These are phyloP conservation scores for Lysandra coridon DNA, from an alignment of 2,888 invertebrate species.

Conservation along the genomic window DNA sequence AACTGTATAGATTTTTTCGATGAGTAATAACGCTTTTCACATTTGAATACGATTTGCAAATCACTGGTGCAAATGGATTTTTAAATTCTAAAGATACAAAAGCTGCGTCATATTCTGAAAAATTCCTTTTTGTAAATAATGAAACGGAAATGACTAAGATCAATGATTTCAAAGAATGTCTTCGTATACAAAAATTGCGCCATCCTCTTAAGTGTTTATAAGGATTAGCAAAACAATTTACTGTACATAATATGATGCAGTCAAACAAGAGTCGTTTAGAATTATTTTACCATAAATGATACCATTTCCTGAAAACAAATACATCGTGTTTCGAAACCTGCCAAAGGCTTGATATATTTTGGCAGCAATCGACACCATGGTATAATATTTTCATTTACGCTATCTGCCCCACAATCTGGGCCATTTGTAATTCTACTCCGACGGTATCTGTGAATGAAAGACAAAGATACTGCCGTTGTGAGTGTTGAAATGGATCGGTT, in stretches of 20 bases:
- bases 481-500: constrained; percentile 33
- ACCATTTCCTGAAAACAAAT: background rate
- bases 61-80: constrained; percentile 8
- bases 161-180: background rate
- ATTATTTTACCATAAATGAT: background rate
- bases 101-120: background rate
- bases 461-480: constrained; percentile 35
- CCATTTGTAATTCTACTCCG: constrained; percentile 31
- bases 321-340: constrained; percentile 7
- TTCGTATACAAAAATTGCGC: background rate
- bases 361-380: constrained; percentile 17
- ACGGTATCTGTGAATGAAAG: constrained; percentile 32
- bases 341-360: background rate
- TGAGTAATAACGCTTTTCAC: constrained; percentile 7
- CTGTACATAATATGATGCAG: background rate
- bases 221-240: background rate
- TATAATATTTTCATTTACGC: constrained; percentile 22
- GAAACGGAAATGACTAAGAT: background rate
- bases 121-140: background rate
- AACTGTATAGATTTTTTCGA: background rate
- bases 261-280: background rate
- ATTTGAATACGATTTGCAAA: constrained; percentile 10
- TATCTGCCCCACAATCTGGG: constrained; percentile 29
- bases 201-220: background rate
- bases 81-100: constrained; percentile 5